Evolutionary conservation across 2,113 vertebrate genomes (phyloP).

Genomic region (Pteronura brasiliensis): DNA sequence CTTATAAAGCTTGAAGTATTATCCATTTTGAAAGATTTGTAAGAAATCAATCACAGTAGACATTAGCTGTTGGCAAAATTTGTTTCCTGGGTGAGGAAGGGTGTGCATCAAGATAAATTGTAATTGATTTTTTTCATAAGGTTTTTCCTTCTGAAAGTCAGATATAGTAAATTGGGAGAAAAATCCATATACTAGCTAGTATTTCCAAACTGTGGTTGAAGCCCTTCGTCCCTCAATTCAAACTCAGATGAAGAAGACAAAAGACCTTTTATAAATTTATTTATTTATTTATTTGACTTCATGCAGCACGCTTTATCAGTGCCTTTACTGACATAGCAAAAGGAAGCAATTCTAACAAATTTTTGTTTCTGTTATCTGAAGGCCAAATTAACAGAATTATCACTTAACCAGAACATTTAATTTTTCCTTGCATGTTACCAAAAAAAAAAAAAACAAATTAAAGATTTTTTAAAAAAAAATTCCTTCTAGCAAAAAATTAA

Average conservation of each 20-base stretch:
- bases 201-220: neutral
- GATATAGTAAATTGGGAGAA: neutral
- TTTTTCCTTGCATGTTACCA: neutral
- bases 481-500: neutral
- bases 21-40: neutral
- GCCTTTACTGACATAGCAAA: neutral
- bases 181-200: neutral
- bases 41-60: neutral
- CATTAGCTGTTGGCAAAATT: neutral
- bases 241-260: neutral
- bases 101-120: neutral
- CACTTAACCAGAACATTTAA: neutral
- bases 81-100: neutral
- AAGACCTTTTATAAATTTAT: neutral
- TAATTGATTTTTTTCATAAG: neutral
- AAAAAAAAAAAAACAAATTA: neutral
- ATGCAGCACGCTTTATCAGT: too few relatives aligned
- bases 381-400: neutral
- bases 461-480: neutral
- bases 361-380: neutral
- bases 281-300: neutral
- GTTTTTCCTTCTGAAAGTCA: neutral
- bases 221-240: neutral
- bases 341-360: neutral
- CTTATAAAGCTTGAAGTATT: neutral